Evolutionary conservation across 2,888 invertebrate genomes (phyloP), one percentile per base, ranked within the genome.

Genomic region (Silvanus unidentatus): DNA sequence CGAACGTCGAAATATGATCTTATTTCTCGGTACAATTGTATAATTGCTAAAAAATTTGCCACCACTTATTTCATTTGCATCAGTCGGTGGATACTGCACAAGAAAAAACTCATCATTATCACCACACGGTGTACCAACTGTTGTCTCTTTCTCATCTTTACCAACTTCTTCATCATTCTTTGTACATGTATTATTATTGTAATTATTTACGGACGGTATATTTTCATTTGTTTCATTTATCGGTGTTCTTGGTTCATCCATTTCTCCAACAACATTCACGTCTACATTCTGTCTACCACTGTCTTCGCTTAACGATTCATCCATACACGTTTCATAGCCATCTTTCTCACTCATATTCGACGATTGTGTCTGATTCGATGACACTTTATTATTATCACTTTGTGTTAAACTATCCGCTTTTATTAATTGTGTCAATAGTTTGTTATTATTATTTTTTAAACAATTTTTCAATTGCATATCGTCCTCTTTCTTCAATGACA

Each of bases 271-370:
- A 39, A 45, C 47, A 29, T 44, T 43, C 16, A 52, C 45, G 32
- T 38, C 41, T 41, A 47, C 52, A 40, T 40, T 57, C 54, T 36
- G 28, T 39, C 49, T 52, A 6, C 41, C 38, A 16, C 54, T 54
- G 11, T 70, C 70, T 11, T 70, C 70, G 30, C 75, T 71, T 35
- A 78, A 74, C 43, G 79, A 79, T 45, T 80, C 81, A 50, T 80
- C 80, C 45, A 79, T 65, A 64, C 80, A 80, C 2, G 81, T 80
- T 67, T 80, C 81, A 65, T 80, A 80, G 43, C 77, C 80, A 43
- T 72, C 71, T 41, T 60, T 62, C 45, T 69, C 66, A 5, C 63
- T 63, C 12, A 55, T 47, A 14, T 37, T 37, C 42, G 43, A 54
- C n/a, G 55, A 59, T 37, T 49, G 49, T 6, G 52, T 50, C 2